A percentile compares a stretch with the other conserved stretches of the same genome.
Conservation (phyloP, 2,888 invertebrate species). For the Drosophila recens region DNA sequence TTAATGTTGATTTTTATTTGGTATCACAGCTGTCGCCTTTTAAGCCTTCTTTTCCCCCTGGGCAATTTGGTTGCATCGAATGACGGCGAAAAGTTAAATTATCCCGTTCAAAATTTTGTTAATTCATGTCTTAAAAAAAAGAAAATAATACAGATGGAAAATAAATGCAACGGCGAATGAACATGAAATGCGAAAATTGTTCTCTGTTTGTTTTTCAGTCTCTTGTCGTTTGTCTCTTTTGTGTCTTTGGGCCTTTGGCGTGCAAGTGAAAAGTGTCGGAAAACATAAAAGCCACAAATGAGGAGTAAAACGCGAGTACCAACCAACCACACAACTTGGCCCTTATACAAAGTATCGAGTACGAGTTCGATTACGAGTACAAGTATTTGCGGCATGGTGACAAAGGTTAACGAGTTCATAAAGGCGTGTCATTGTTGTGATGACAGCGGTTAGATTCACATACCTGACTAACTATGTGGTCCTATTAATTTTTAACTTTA, state of each 20-base stretch:
- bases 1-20: slow-evolving; percentile 24
- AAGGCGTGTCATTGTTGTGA: slow-evolving; percentile 28
- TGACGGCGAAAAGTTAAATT: slow-evolving; percentile 55
- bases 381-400: slow-evolving; percentile 20
- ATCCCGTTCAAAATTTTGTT: slow-evolving; percentile 56
- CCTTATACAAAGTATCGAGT: neutral
- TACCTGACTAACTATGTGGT: neutral
- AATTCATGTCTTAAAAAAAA: slow-evolving; percentile 52
- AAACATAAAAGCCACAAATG: slow-evolving; percentile 69
- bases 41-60: neutral
- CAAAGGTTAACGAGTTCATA: slow-evolving; percentile 43
- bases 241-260: slow-evolving; percentile 29
- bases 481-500: neutral
- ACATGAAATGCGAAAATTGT: slow-evolving; percentile 73
- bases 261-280: slow-evolving; percentile 72
- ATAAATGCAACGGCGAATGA: slow-evolving; percentile 47
- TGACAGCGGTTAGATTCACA: slow-evolving; percentile 17
- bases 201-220: slow-evolving; percentile 25
- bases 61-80: slow-evolving; percentile 30
- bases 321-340: neutral
- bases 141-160: slow-evolving; percentile 22
- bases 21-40: slow-evolving; percentile 7
- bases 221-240: slow-evolving; percentile 21
- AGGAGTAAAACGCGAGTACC: slow-evolving; percentile 55
- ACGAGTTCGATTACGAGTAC: slow-evolving; percentile 3